phyloP scores from a whole-genome alignment of 2,888 invertebrate genomes.

The Pedicia rivosa region DNA sequence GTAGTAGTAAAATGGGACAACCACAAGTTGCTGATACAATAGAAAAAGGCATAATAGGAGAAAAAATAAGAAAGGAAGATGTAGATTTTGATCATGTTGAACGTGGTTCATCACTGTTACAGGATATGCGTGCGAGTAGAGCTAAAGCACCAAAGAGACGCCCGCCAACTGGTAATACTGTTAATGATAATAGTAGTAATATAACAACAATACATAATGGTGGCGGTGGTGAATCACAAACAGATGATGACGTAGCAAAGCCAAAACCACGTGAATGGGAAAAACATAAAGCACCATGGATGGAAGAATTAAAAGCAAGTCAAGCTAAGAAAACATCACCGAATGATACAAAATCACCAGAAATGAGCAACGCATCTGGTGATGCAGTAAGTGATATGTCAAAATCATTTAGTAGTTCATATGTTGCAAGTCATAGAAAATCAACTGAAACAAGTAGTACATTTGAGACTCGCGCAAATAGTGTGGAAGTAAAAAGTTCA shows the following conservation, averaged over 20 bases:
- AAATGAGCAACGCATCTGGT: neutral
- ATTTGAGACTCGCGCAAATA: constrained; percentile 8
- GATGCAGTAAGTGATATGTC: constrained; percentile 8
- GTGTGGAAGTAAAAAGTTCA: constrained; percentile 2
- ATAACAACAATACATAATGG: constrained; percentile 25
- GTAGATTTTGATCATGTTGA: constrained; percentile 48
- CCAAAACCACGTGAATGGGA: constrained; percentile 54
- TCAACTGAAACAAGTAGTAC: neutral
- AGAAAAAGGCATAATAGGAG: constrained; percentile 17
- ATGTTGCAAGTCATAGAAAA: constrained; percentile 1
- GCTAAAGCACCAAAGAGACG: constrained; percentile 40
- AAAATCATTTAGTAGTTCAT: constrained; percentile 11
- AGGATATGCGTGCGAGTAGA: constrained; percentile 46
- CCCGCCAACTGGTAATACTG: constrained; percentile 37
- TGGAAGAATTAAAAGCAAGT: constrained; percentile 64
- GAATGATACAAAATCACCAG: constrained; percentile 11
- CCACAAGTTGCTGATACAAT: constrained; percentile 16
- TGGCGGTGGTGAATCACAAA: constrained; percentile 13
- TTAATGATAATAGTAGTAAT: constrained; percentile 24
- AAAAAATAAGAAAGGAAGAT: constrained; percentile 23
- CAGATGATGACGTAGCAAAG: constrained; percentile 32
- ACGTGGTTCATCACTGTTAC: constrained; percentile 39
- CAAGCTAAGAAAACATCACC: constrained; percentile 35
- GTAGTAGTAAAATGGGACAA: constrained; percentile 29
- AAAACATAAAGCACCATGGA: constrained; percentile 62